phyloP scores from a whole-genome alignment of 2,113 vertebrate genomes.

The Maccullochella peelii region DNA sequence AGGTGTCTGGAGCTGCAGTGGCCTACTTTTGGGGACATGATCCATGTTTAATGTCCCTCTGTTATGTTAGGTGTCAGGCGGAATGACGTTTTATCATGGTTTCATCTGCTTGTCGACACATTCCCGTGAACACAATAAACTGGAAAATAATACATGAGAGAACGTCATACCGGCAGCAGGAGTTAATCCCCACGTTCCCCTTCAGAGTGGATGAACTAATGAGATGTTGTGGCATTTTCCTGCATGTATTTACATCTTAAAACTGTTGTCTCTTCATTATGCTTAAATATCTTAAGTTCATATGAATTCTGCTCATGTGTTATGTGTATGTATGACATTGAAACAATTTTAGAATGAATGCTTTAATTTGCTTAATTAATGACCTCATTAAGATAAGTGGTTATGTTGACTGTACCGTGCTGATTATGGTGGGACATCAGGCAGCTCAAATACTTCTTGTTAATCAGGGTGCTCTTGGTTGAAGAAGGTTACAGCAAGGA shows the following conservation, averaged over 20 bases:
- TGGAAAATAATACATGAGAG: slow-evolving; percentile 43
- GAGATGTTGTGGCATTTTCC: background rate
- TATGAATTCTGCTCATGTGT: background rate
- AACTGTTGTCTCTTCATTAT: background rate
- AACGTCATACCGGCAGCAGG: background rate
- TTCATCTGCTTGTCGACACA: slow-evolving; percentile 24
- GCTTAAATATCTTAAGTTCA: background rate
- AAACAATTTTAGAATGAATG: slow-evolving; percentile 45
- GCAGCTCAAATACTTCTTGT: slow-evolving; percentile 34
- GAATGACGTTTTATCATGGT: slow-evolving; percentile 42
- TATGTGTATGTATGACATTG: background rate
- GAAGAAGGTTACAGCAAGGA: slow-evolving; percentile 22
- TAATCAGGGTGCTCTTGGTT: slow-evolving; percentile 40
- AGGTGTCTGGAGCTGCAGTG: slow-evolving; percentile 54
- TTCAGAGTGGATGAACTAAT: background rate
- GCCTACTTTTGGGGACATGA: slow-evolving; percentile 65
- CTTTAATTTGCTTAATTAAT: slow-evolving; percentile 59
- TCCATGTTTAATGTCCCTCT: slow-evolving; percentile 64
- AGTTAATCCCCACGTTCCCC: background rate
- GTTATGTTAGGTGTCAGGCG: slow-evolving; percentile 25
- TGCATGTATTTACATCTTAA: slow-evolving; percentile 21
- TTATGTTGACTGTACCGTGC: slow-evolving; percentile 7
- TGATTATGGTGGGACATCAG: slow-evolving; percentile 46
- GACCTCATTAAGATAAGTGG: slow-evolving; percentile 52
- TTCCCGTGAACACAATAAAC: slow-evolving; percentile 33